Percentiles rank a stretch among this genome's conserved stretches.
phyloP scores from a whole-genome alignment of 2,797 vertebrate species.

The Botia almorhae region DNA sequence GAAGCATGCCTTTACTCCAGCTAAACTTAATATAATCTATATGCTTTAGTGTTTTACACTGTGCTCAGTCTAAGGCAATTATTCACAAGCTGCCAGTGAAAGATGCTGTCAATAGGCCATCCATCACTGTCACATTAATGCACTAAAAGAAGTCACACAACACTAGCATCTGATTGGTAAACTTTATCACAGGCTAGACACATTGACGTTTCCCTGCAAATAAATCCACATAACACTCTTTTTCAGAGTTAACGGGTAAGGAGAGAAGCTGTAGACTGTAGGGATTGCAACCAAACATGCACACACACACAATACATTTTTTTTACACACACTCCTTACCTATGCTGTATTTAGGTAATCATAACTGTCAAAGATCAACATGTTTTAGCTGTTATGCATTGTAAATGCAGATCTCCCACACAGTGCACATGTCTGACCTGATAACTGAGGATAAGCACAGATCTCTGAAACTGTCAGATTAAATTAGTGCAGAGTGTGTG shows the following conservation, averaged over 20 bases:
- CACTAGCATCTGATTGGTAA: constrained; percentile 54
- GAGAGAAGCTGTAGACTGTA: background rate
- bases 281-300: background rate
- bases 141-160: constrained; percentile 19
- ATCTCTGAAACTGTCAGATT: no score
- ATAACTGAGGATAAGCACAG: no score
- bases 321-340: no score
- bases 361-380: no score
- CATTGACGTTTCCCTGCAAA: constrained; percentile 45
- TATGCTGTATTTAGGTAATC: no score
- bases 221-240: constrained; percentile 16
- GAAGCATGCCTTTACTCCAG: constrained; percentile 60
- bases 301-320: background rate
- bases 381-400: no score
- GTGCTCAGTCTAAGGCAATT: constrained; percentile 65
- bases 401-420: no score
- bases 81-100: constrained; percentile 60
- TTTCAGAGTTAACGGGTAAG: background rate
- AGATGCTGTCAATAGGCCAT: constrained; percentile 65
- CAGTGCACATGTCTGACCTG: no score
- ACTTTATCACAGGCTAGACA: constrained; percentile 38
- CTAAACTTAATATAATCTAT: constrained; percentile 64
- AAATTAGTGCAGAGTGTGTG: no score
- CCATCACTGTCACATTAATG: constrained; percentile 58
- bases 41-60: constrained; percentile 56